Evolutionary conservation across 2,888 invertebrate species (phyloP), one percentile per base, ranked within the genome.

Genomic region (Prostheceraeus crozeri): DNA sequence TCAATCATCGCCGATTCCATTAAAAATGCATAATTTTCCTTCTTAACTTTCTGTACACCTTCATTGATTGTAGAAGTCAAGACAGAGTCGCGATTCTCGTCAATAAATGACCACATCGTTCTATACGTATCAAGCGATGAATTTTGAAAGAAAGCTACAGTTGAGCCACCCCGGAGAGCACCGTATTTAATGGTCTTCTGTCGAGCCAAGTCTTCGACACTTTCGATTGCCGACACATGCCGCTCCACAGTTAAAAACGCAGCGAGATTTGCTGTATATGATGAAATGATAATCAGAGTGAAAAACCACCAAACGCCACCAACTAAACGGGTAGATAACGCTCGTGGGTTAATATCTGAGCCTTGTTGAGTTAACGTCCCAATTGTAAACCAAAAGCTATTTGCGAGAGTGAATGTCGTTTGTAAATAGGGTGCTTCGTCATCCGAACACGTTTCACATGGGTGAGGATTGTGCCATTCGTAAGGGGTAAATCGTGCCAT

Each of bases 1-100:
- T 98, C 96, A 63, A 96, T 78, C 85, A 91, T 91, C 0, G 94
- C 90, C 0, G 91, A 93, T 79, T 98, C 96, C 88, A 96, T 93
- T 16, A 98, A 82, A 73, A 91, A 98, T 0, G 96, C 96, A 76
- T 94, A 98, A 76, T 93, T 86, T 1, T 87, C 90, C 55, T 83
- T 58, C 66, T 69, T 78, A 0, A 93, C 94, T 51, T 85, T 80
- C 67, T 84, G 82, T 25, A 93, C 86, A 0, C 94, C 96, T 68
- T 91, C 90, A 66, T 89, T 87, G 73, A 90, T 93, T 0, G 85
- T 85, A 6, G 45, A 40, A 6, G 45, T 40, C 6, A 40, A 23
- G 14, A 40, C 45, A 40, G 6, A 8, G 14, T 40, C 10, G 6
- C 14, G 45, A 8, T 84, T 82, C 0, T 86, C 14, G n/a, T 28